phyloP scores from a whole-genome alignment of 2,888 invertebrate species.

The Branchipolynoe longqiensis region DNA sequence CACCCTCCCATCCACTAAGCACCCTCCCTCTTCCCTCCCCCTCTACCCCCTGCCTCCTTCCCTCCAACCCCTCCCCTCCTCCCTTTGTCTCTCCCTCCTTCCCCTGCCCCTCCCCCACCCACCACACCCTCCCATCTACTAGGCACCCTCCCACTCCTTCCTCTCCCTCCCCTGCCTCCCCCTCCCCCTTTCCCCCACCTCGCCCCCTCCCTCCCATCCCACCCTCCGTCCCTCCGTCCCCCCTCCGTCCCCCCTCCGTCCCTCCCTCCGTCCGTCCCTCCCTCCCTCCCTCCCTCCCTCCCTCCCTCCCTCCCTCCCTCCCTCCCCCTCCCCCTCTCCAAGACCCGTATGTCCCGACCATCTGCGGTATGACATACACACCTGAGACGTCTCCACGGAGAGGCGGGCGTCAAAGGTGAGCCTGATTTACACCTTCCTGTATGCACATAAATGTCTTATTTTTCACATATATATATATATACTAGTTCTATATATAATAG shows the following conservation, averaged over 20 bases:
- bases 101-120: too few species aligned
- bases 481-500: too few species aligned
- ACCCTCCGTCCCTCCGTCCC: neutral
- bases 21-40: neutral
- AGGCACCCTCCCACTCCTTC: neutral
- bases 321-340: neutral
- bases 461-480: too few species aligned
- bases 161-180: neutral
- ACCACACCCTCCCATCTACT: too few species aligned
- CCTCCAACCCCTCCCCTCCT: neutral
- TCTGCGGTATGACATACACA: neutral
- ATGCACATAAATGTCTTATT: too few species aligned
- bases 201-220: neutral
- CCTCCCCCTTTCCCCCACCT: neutral
- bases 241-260: neutral
- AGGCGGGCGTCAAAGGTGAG: neutral
- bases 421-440: neutral
- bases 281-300: conserved; percentile 8
- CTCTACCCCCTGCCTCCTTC: neutral
- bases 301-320: neutral
- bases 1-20: neutral
- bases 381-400: neutral
- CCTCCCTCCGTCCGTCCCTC: neutral
- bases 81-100: too few species aligned
- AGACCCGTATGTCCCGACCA: neutral